Conservation (phyloP, 2,113 vertebrate species). For the Coptodon rendalli region DNA sequence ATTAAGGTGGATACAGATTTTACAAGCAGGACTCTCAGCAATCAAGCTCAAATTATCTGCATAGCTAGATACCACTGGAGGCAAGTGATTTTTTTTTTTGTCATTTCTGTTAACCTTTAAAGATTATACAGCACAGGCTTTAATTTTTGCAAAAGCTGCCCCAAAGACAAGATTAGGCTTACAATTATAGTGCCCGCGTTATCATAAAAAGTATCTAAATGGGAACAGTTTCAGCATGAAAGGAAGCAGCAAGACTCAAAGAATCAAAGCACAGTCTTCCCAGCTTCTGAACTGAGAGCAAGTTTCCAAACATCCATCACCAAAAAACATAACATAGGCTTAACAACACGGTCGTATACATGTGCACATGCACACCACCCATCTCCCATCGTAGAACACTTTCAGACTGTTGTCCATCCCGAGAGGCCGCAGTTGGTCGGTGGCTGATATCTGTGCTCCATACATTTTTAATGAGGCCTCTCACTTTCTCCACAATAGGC, state of each 20-base stretch:
- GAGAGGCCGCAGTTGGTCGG: slow-evolving; percentile 32
- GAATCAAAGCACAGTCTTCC: not conserved
- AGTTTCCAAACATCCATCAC: not conserved
- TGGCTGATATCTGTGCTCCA: slow-evolving; percentile 46
- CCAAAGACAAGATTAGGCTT: slow-evolving; percentile 34
- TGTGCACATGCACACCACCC: not conserved
- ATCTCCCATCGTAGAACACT: not conserved
- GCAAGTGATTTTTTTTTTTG: not conserved
- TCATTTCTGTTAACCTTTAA: slow-evolving; percentile 6
- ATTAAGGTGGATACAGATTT: not conserved
- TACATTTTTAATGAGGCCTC: slow-evolving; percentile 66
- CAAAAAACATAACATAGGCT: not conserved
- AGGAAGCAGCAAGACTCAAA: not conserved
- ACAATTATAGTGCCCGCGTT: slow-evolving; percentile 15
- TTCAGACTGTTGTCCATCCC: not conserved
- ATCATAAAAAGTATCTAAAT: slow-evolving; percentile 43
- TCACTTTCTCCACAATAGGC: slow-evolving; percentile 68
- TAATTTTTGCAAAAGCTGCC: slow-evolving; percentile 23
- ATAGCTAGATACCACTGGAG: not conserved
- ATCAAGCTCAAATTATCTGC: not conserved
- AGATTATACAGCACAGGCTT: slow-evolving; percentile 14
- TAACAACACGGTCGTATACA: not conserved
- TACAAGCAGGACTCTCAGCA: not conserved
- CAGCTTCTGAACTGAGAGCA: not conserved
- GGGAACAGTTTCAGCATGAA: slow-evolving; percentile 22